Conservation (phyloP, 2,888 invertebrate species). For the Anaspis maculata region DNA sequence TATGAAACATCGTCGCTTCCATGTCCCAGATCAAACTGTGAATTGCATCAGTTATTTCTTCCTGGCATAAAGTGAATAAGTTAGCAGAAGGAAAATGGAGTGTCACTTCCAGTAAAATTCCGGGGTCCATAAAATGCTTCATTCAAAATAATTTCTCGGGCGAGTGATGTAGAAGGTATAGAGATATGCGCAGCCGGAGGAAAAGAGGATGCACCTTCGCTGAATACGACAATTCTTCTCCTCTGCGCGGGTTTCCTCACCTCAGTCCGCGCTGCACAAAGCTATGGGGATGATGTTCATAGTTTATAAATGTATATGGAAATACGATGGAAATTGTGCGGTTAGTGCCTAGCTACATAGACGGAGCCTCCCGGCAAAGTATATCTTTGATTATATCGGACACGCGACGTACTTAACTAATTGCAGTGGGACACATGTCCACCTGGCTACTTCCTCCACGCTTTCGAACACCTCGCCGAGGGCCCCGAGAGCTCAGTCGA, state of each 20-base stretch:
- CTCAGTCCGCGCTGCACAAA: too few relatives aligned
- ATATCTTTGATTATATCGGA: conserved; percentile 8
- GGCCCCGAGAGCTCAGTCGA: too few relatives aligned
- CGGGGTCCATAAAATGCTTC: conserved; percentile 8
- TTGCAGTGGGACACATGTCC: conserved; percentile 4
- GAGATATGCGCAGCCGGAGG: too few relatives aligned
- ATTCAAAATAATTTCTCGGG: conserved; percentile 7
- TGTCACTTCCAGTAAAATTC: conserved; percentile 14
- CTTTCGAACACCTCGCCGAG: not conserved
- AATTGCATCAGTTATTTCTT: conserved; percentile 15
- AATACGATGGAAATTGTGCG: too few relatives aligned
- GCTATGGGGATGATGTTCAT: too few relatives aligned
- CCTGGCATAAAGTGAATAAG: conserved; percentile 14
- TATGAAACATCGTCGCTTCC: conserved; percentile 15
- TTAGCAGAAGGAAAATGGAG: conserved; percentile 11
- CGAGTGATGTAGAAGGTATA: conserved; percentile 1
- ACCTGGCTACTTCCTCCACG: conserved; percentile 1
- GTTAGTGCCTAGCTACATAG: too few relatives aligned
- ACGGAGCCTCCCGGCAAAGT: too few relatives aligned
- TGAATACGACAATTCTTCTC: too few relatives aligned
- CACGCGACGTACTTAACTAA: conserved; percentile 13
- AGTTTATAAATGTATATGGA: too few relatives aligned
- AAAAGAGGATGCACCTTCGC: too few relatives aligned
- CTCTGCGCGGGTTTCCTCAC: too few relatives aligned
- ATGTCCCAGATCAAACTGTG: conserved; percentile 15